phyloP scores from a whole-genome alignment of 2,113 vertebrate genomes.

The Calyptommatus sinebrachiatus region DNA sequence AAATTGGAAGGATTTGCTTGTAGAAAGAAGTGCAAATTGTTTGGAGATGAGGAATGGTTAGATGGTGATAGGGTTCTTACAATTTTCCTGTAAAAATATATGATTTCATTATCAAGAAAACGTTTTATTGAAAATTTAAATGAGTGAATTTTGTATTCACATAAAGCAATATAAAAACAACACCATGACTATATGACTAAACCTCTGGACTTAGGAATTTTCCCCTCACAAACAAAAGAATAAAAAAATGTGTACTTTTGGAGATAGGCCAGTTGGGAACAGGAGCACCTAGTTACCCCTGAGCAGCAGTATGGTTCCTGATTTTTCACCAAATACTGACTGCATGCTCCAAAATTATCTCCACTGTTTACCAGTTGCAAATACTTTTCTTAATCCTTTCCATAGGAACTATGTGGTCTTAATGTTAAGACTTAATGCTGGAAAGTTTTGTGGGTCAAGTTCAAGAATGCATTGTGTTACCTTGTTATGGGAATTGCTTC shows the following conservation, averaged over 20 bases:
- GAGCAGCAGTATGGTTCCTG: background rate
- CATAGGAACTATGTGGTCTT: background rate
- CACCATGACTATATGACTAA: background rate
- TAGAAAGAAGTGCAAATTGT: background rate
- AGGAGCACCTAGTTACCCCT: background rate
- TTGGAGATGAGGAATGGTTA: background rate
- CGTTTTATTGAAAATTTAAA: conserved; percentile 8
- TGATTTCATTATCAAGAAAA: conserved; percentile 33
- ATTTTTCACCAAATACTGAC: background rate
- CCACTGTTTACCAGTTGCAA: background rate
- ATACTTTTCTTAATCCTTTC: background rate
- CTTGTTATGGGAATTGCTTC: too few species aligned
- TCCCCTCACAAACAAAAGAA: background rate
- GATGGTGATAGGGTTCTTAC: conserved; percentile 31
- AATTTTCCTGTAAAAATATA: conserved; percentile 46
- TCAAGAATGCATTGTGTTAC: too few species aligned
- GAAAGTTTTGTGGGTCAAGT: too few species aligned
- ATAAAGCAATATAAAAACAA: background rate
- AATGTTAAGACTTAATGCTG: too few species aligned
- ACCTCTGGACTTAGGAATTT: background rate
- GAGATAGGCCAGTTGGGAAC: background rate
- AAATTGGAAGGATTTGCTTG: conserved; percentile 26
- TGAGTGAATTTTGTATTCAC: background rate
- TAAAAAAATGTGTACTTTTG: background rate
- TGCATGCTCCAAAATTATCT: background rate